phyloP scores from a whole-genome alignment of 2,888 invertebrate species.

The Campoplex capitator region DNA sequence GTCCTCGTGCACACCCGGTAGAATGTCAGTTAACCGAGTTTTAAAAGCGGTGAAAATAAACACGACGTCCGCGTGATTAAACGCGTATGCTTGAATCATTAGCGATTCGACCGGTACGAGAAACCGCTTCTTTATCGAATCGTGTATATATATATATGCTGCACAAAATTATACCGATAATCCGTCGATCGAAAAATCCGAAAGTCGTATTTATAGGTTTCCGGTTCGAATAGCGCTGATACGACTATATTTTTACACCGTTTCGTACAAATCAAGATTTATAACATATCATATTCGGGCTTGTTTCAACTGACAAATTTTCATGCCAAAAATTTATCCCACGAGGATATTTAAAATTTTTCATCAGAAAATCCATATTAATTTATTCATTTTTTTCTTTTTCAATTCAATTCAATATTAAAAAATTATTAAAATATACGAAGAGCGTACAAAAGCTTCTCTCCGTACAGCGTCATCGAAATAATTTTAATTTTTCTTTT shows the following conservation, averaged over 20 bases:
- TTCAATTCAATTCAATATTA: not conserved
- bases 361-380: not conserved
- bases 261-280: not conserved
- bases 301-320: not conserved
- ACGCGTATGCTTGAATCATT: constrained; percentile 43
- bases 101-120: constrained; percentile 58
- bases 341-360: not conserved
- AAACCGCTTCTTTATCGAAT: constrained; percentile 41
- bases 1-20: constrained; percentile 4
- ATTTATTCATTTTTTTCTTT: not conserved
- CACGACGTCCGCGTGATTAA: constrained; percentile 18
- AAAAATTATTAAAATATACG: not conserved
- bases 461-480: too few relatives aligned
- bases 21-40: constrained; percentile 50
- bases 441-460: not conserved
- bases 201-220: constrained; percentile 22
- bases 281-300: not conserved
- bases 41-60: constrained; percentile 52
- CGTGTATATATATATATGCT: not conserved
- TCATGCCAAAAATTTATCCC: not conserved
- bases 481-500: not conserved
- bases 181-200: constrained; percentile 53
- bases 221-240: not conserved
- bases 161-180: not conserved
- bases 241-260: not conserved